Base-by-base conservation (phyloP, 2,888 invertebrate species). In the Eumerus sabulonum region DNA sequence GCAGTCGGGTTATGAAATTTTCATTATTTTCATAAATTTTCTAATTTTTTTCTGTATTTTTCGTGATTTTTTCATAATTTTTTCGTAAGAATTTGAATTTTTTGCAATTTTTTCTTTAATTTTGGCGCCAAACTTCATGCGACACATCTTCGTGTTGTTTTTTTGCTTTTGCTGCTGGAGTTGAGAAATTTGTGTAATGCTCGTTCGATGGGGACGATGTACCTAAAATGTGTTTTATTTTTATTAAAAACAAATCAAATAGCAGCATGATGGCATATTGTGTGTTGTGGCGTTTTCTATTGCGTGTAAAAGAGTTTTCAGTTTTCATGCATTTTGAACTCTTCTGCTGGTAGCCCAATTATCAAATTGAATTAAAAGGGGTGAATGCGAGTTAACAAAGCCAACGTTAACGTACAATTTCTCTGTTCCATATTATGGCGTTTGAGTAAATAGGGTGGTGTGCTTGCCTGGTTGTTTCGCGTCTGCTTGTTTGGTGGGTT, bases 81-180 rank as follows among this genome's bases (percentile, higher is more conserved):
- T 27, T 27, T 27, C 27, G 27, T 27, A 7, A 27, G 7, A 27
- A 27, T 27, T 27, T 7, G 7, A 27, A 60, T 60, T 72, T 67
- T 60, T 18, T 13, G 9, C 17, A 53, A 64, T 51, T 57, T 63
- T 57, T 36, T 7, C 0, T 16, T 12, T 16, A 44, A 42, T 56
- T 56, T 76, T 76, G 76, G 76, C 76, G 76, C 76, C 76, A 76
- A 76, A 53, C 64, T 64, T 53, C 11, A 7, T 44, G n/a, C 5
- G 11, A 17, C 27, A 27, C 2, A 4, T 14, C 14, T 27, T 50
- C 19, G 7, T 14, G 1, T 17, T 35, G 12, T 45, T 19, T 4
- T n/a, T 35, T 44, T 48, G 17, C n/a, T 1, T n/a, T 48, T 9
- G 17, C 1, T 18, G 5, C 4, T 18, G n/a, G 27, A 27, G 27